Evolutionary conservation across 1,140 invertebrate genomes (phyloP).

Genomic region (Armadillidium nasatum): DNA sequence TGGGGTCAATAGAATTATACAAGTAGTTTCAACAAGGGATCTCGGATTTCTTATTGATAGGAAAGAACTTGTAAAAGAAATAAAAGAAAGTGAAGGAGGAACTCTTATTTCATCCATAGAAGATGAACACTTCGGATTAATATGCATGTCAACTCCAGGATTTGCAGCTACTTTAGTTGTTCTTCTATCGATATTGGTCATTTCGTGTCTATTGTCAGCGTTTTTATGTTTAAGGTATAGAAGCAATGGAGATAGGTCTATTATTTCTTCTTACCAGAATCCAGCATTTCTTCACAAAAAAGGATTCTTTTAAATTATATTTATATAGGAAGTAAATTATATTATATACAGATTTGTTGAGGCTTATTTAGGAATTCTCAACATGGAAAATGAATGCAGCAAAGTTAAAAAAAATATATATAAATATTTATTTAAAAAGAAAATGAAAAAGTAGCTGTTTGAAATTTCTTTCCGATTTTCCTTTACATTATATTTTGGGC

Average conservation of each 20-base stretch:
- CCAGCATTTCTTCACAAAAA: slow-evolving; percentile 46
- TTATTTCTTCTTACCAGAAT: slow-evolving; percentile 46
- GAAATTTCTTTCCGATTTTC: too few species aligned
- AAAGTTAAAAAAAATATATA: too few species aligned
- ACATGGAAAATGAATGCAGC: too few species aligned
- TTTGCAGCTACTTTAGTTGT: slow-evolving; percentile 78
- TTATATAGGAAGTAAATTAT: not conserved
- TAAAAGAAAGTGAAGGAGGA: slow-evolving; percentile 40
- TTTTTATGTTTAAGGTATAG: slow-evolving; percentile 67
- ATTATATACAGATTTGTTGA: too few species aligned
- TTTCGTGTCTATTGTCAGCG: slow-evolving; percentile 75
- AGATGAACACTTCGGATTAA: slow-evolving; percentile 55
- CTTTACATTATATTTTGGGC: too few species aligned
- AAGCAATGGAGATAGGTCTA: slow-evolving; percentile 56
- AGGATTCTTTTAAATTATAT: slow-evolving; percentile 34
- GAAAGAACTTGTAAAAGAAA: slow-evolving; percentile 22
- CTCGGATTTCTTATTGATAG: slow-evolving; percentile 68
- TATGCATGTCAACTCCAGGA: slow-evolving; percentile 87
- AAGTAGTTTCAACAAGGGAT: slow-evolving; percentile 77
- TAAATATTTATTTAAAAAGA: too few species aligned
- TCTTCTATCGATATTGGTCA: slow-evolving; percentile 69
- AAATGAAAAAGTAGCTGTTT: too few species aligned
- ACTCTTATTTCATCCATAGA: slow-evolving; percentile 43
- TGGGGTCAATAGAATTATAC: slow-evolving; percentile 70
- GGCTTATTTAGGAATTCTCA: too few species aligned